phyloP scores from a whole-genome alignment of 2,797 vertebrate species.

The Atherinosoma microstoma region DNA sequence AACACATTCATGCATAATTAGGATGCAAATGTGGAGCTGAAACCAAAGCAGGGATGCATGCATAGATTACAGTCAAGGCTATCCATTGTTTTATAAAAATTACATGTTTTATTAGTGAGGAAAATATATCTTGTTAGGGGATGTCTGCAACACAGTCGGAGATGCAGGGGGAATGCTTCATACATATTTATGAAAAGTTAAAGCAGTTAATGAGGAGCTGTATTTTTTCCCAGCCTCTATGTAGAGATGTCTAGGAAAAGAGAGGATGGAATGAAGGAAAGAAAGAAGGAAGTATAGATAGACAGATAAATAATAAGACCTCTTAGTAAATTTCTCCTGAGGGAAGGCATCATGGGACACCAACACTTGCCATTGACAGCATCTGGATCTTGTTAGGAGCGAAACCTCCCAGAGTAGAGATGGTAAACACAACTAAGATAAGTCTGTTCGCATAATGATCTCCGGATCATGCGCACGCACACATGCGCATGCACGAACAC shows the following conservation, averaged over 20 bases:
- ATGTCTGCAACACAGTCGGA: conserved; percentile 32
- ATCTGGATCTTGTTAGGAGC: conserved; percentile 44
- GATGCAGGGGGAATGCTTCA: conserved; percentile 44
- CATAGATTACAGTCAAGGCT: conserved; percentile 33
- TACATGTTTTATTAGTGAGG: conserved; percentile 29
- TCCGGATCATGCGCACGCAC: conserved; percentile 15
- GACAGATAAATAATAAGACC: conserved; percentile 44
- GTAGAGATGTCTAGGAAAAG: conserved; percentile 14
- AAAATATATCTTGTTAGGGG: conserved; percentile 41
- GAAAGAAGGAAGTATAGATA: conserved; percentile 2
- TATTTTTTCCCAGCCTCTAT: conserved; percentile 23
- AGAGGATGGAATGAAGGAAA: not conserved
- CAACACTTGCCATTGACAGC: conserved; percentile 42
- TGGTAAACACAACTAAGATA: conserved; percentile 58
- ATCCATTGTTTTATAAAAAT: conserved; percentile 47
- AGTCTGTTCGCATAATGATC: conserved; percentile 46
- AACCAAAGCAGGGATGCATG: conserved; percentile 11
- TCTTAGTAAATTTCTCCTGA: conserved; percentile 43
- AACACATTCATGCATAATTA: conserved; percentile 9
- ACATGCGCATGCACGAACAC: conserved; percentile 6
- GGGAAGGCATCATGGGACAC: conserved; percentile 41
- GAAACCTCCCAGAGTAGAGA: conserved; percentile 48
- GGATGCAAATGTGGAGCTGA: conserved; percentile 35
- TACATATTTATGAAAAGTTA: conserved; percentile 64
- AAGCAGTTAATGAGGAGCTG: conserved; percentile 51